A percentile compares a stretch with the other conserved stretches of the same genome.
Evolutionary conservation across 2,113 vertebrate species (phyloP).

Genomic region (Halichoeres trimaculatus): DNA sequence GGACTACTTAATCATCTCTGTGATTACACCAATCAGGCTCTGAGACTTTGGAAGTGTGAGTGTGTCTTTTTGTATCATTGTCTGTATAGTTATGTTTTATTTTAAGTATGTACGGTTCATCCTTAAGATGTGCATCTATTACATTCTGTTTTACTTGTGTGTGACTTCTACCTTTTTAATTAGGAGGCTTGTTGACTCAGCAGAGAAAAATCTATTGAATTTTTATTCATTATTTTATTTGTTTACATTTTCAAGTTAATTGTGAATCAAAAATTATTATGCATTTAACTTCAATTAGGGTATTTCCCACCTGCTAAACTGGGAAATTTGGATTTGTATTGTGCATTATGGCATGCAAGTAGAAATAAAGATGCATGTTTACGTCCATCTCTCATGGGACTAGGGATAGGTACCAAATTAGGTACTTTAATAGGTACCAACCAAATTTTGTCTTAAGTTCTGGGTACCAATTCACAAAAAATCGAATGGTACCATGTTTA

Average conservation of each 20-base stretch:
- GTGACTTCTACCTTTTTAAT: neutral
- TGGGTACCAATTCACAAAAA: no score
- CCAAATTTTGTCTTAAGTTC: no score
- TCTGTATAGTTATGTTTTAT: neutral
- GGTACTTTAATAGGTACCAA: no score
- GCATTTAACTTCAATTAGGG: no score
- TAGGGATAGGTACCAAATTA: no score
- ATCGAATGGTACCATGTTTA: no score
- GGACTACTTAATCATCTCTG: slow-evolving; percentile 26
- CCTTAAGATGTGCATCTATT: neutral
- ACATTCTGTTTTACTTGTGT: neutral
- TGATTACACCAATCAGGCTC: slow-evolving; percentile 17
- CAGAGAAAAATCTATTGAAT: no score
- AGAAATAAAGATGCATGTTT: neutral
- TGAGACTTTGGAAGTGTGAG: slow-evolving; percentile 59
- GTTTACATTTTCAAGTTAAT: no score
- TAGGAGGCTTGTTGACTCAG: no score
- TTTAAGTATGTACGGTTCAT: neutral
- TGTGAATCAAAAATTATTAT: no score
- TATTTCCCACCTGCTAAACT: no score
- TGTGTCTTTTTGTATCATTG: slow-evolving; percentile 16
- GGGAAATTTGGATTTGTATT: neutral
- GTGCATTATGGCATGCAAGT: neutral
- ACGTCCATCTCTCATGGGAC: neutral
- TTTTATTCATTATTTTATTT: no score